Conservation (phyloP, 1,140 invertebrate species). For the Cherax quadricarinatus region DNA sequence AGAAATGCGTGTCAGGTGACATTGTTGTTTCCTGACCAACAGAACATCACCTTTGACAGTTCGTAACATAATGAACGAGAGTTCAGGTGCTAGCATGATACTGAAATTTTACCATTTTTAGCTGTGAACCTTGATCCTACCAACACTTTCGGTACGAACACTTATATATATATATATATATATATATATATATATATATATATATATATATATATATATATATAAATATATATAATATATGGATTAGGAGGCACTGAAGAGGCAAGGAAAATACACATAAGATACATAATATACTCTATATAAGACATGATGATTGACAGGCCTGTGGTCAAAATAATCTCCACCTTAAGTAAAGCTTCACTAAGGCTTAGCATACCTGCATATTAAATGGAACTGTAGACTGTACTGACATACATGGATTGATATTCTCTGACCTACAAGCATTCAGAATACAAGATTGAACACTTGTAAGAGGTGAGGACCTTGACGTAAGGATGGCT, state of each 20-base stretch:
- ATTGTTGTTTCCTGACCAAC: too few relatives aligned
- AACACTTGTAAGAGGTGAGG: not conserved
- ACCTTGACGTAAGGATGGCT: too few relatives aligned
- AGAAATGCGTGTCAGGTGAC: too few relatives aligned
- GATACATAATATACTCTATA: not conserved
- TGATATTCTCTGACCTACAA: not conserved
- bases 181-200: too few relatives aligned
- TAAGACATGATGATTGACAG: not conserved
- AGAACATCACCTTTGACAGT: too few relatives aligned
- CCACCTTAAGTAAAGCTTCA: not conserved
- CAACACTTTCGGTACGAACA: not conserved
- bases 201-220: too few relatives aligned
- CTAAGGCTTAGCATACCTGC: conserved; percentile 5
- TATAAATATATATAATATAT: too few relatives aligned
- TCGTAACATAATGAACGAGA: not conserved
- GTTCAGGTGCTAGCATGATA: not conserved
- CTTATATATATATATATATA: not conserved
- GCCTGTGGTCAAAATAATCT: not conserved
- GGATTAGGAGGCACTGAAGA: conserved; percentile 14
- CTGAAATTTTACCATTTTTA: not conserved
- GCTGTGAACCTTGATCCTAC: not conserved
- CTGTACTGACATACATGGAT: not conserved
- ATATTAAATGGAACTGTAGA: not conserved
- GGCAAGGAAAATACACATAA: conserved; percentile 8
- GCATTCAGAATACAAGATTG: not conserved